Conservation (phyloP, 2,797 vertebrate species). For the Micropoecilia bifurca region DNA sequence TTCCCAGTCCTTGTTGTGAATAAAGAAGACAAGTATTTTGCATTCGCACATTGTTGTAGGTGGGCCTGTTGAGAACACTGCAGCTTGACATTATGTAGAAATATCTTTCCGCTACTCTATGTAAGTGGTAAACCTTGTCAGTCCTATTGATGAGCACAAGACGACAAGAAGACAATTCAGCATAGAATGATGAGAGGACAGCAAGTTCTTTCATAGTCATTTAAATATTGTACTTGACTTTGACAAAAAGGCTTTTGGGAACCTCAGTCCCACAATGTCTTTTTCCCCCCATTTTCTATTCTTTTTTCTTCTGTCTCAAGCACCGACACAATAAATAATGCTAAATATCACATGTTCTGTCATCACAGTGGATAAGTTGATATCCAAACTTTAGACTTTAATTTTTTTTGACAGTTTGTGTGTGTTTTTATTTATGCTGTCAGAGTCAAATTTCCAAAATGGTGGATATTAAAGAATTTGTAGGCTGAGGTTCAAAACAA, state of each 20-base stretch:
- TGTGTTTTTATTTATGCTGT: neutral
- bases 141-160: constrained; percentile 69
- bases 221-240: constrained; percentile 66
- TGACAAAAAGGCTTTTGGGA: constrained; percentile 58
- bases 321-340: neutral
- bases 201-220: constrained; percentile 58
- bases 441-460: neutral
- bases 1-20: constrained; percentile 26
- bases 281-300: constrained; percentile 53
- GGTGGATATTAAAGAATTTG: neutral
- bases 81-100: constrained; percentile 38
- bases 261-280: constrained; percentile 50
- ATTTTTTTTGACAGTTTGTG: neutral
- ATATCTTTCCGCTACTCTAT: constrained; percentile 45
- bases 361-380: neutral
- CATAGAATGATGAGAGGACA: constrained; percentile 32
- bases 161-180: constrained; percentile 58
- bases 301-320: constrained; percentile 23
- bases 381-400: constrained; percentile 1
- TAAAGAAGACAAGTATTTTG: constrained; percentile 60
- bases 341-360: constrained; percentile 1
- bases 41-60: constrained; percentile 53
- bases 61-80: constrained; percentile 38
- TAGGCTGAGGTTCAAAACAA: neutral
- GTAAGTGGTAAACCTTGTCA: constrained; percentile 70